Conservation (phyloP, 1,140 invertebrate species). For the Papilio glaucus region DNA sequence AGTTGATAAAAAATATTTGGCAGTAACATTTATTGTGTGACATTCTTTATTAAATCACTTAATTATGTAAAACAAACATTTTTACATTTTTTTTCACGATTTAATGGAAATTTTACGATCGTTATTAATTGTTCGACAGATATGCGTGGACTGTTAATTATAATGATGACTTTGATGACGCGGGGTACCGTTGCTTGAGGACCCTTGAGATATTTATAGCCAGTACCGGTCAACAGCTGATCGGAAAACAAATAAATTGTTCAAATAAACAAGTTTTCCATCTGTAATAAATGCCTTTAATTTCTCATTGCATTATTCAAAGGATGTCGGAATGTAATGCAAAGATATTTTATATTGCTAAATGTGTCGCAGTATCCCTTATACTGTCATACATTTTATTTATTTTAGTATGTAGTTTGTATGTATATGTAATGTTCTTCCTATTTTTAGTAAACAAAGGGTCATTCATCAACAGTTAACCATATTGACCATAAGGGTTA, state of each 20-base stretch:
- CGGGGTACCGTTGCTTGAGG: neutral
- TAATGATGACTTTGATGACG: neutral
- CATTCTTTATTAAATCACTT: slow-evolving; percentile 32
- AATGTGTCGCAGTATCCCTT: too few relatives aligned
- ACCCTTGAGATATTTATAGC: neutral
- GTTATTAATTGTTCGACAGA: slow-evolving; percentile 21
- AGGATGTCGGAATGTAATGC: neutral
- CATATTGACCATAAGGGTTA: too few relatives aligned
- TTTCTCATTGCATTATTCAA: neutral
- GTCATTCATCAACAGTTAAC: too few relatives aligned
- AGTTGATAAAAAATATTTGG: slow-evolving; percentile 12
- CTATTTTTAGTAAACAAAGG: too few relatives aligned
- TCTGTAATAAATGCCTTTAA: neutral
- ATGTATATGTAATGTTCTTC: too few relatives aligned
- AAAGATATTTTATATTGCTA: neutral
- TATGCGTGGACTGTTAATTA: slow-evolving; percentile 1
- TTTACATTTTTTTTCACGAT: slow-evolving; percentile 1
- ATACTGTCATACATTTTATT: too few relatives aligned
- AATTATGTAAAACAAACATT: slow-evolving; percentile 31
- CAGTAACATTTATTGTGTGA: slow-evolving; percentile 28
- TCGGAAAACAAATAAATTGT: neutral
- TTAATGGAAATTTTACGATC: slow-evolving; percentile 16
- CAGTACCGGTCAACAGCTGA: neutral
- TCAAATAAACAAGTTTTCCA: neutral
- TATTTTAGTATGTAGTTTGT: too few relatives aligned